A percentile compares a stretch with the other conserved stretches of the same genome.
Conservation (phyloP, 2,113 vertebrate species). For the Pongo abelii region DNA sequence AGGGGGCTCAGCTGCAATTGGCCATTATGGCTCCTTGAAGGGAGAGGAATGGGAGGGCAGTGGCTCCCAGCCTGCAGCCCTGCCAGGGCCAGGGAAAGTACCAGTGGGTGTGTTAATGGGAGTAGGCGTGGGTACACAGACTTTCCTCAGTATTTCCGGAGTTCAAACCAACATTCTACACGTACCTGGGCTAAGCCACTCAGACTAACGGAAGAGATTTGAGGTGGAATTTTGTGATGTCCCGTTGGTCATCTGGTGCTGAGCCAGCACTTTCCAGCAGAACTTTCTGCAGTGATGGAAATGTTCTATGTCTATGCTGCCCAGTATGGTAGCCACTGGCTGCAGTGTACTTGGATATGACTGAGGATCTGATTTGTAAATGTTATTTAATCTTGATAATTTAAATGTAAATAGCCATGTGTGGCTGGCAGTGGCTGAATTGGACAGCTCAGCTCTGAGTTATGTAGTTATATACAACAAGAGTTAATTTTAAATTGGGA, state of each 20-base stretch:
- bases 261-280: not conserved
- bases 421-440: not conserved
- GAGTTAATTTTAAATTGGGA: constrained; percentile 12
- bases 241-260: not conserved
- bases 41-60: not conserved
- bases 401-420: not conserved
- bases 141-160: not conserved
- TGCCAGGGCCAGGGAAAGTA: not conserved
- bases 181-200: not conserved
- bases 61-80: not conserved
- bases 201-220: not conserved
- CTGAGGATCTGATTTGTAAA: not conserved
- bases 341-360: not conserved
- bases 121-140: accelerated
- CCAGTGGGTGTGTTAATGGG: not conserved
- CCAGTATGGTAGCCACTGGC: not conserved
- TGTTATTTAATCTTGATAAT: not conserved
- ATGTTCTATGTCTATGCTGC: accelerated
- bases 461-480: not conserved
- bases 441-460: not conserved
- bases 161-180: not conserved
- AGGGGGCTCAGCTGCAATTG: not conserved
- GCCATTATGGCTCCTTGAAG: not conserved
- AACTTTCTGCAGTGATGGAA: not conserved
- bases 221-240: not conserved